Base-by-base conservation (phyloP, 2,888 invertebrate species). In the Lasioglossum lativentre region DNA sequence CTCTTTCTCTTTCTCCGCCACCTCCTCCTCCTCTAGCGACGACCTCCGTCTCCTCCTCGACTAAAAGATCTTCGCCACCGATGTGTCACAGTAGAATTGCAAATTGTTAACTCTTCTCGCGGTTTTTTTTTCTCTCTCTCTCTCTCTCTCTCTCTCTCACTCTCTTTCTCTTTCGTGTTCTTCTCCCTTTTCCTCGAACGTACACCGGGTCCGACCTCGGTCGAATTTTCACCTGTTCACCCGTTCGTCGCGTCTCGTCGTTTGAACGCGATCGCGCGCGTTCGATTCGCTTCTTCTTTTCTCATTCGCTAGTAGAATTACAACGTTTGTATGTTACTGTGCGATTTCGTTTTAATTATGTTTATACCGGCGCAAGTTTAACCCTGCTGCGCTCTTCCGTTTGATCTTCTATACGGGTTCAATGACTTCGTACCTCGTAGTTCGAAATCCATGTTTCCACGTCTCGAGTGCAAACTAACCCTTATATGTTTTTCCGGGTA, bases 1-100 rank as follows among this genome's bases (percentile, higher is more conserved):
- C 80, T 86, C 90, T 91, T 91, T 91, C 90, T 91, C 90, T 80
- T 86, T 74, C 80, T 83, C n/a, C 56, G 12, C 85, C 87, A 45
- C 79, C 84, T 81, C 86, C 87, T 83, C 78, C 89, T 89, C 90
- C 81, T 87, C 86, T 83, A 84, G 79, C 87, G 80, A 82, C 85
- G 77, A 78, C 83, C 80, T 86, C 83, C 81, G 76, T 85, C 80
- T 88, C 83, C 85, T 88, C 90, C 88, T 78, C 81, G 81, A 82
- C 75, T 79, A 81, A 73, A 71, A 84, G 88, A 86, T 88, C 88
- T 83, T 84, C 84, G 84, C 82, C 84, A 87, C 85, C 84, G 92
- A 91, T 89, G 89, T 91, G 38, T 38, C 88, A 91, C 86, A 63
- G 38, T 74, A 81, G 82, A 81, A 86, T 86, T 83, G 85, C 76